Evolutionary conservation across 2,888 invertebrate species (phyloP).

Genomic region (Drosophila testacea): DNA sequence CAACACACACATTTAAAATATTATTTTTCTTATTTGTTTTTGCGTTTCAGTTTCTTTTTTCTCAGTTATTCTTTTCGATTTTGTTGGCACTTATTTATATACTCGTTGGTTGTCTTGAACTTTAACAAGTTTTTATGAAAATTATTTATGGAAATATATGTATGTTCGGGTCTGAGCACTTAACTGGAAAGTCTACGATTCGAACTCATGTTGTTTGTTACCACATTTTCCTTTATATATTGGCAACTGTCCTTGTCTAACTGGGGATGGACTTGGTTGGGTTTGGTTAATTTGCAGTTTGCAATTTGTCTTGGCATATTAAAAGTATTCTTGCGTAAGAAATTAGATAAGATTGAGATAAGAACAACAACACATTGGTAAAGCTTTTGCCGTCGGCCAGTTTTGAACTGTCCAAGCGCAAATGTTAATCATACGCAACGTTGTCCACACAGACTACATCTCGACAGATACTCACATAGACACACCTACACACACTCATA

Average conservation of each 20-base stretch:
- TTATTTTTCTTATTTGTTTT: constrained; percentile 3
- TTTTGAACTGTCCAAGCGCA: constrained; percentile 44
- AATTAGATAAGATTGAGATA: constrained; percentile 36
- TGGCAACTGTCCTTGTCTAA: background rate
- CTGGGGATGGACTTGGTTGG: constrained; percentile 1
- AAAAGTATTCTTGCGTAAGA: constrained; percentile 61
- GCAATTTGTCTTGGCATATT: constrained; percentile 56
- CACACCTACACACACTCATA: constrained; percentile 14
- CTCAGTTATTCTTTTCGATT: constrained; percentile 2
- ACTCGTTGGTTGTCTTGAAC: constrained; percentile 54
- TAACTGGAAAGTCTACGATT: background rate
- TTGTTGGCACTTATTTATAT: constrained; percentile 61
- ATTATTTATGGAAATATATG: constrained; percentile 63
- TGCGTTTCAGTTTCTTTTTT: constrained; percentile 12
- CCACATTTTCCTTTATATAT: background rate
- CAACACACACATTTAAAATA: constrained; percentile 11
- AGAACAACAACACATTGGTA: constrained; percentile 16
- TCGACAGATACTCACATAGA: constrained; percentile 3
- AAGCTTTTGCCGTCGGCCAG: constrained; percentile 47
- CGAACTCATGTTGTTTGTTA: background rate
- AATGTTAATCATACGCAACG: constrained; percentile 65
- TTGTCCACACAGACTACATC: constrained; percentile 36
- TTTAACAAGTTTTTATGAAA: constrained; percentile 72
- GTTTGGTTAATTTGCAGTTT: constrained; percentile 55
- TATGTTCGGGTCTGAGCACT: constrained; percentile 1